Evolutionary conservation across 1,140 invertebrate species (phyloP), one percentile per base, ranked within the genome.

Genomic region (Neotoxoptera formosana): DNA sequence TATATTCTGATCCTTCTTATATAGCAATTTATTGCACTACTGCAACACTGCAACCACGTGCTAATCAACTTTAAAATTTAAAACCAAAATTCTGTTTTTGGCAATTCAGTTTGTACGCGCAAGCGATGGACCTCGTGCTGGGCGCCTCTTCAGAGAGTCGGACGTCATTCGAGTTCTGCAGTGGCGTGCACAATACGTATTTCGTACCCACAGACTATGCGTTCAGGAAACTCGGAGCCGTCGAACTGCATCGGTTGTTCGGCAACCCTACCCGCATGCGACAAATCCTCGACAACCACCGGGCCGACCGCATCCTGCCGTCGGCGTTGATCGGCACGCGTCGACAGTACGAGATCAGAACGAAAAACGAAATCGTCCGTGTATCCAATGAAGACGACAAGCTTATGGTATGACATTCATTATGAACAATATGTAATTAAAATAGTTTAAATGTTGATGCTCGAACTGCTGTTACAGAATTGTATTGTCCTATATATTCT

Each of bases 301-400:
- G 17, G 9, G 91, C 25, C 25, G 81, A 93, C 11, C 91, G 91
- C 0, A 53, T 93, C 14, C 0, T 93, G 25, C 81, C 91, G 21
- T 36, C 81, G 23, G 25, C 45, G 25, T 53, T 93, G n/a, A 36
- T 93, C n/a, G 41, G 30, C 30, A 21, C 47, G 1, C 76, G 81
- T 45, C 84, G 34, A 34, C 91, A 86, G 36, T 93, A 93, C 36
- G 91, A 93, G 17, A 56, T 86, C 7, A 83, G 45, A 84, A 93
- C 91, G 14, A 84, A 56, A 56, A 93, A 84, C 14, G 76, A n/a
- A 53, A 56, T 53, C 25, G 48, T 93, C 4, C 48, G 47, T 2
- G 14, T 84, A 7, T 23, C n/a, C 0, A 51, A 93, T 51, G 25
- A 30, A 14, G 81, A 51, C 4, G 36, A 56, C 81, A 51, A 84